phyloP scores from a whole-genome alignment of 2,797 vertebrate genomes.

The Clarias pachynema region DNA sequence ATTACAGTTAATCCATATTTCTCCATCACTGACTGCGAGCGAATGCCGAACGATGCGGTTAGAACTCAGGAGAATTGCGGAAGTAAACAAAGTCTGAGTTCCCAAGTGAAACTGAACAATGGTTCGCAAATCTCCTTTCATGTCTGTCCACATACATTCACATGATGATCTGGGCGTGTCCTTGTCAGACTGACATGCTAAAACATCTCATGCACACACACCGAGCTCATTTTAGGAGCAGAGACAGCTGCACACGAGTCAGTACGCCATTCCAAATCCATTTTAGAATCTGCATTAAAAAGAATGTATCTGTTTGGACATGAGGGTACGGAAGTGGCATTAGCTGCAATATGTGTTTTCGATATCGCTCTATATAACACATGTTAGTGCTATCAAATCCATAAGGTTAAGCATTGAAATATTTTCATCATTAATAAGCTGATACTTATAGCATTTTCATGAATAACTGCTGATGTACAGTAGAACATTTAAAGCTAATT shows the following conservation, averaged over 20 bases:
- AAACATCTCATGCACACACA: neutral
- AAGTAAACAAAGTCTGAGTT: neutral
- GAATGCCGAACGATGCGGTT: neutral
- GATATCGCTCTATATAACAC: neutral
- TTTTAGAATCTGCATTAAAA: neutral
- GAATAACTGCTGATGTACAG: neutral
- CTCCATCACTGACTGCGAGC: neutral
- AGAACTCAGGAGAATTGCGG: neutral
- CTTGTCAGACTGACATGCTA: neutral
- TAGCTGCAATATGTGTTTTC: neutral
- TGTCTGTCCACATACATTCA: neutral
- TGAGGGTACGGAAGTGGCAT: neutral
- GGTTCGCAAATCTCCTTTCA: neutral
- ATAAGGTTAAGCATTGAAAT: neutral
- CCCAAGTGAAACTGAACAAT: neutral
- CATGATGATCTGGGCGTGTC: neutral
- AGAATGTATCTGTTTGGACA: neutral
- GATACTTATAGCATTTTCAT: neutral
- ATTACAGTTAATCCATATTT: slow-evolving; percentile 14
- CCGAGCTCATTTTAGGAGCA: no score
- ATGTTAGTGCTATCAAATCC: neutral
- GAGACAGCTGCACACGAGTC: neutral
- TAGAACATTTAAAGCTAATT: neutral
- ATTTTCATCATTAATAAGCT: neutral
- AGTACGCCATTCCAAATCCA: neutral